These are phyloP conservation scores for Macropodus opercularis DNA, from an alignment of 2,797 vertebrate species.

Conservation along the genomic window DNA sequence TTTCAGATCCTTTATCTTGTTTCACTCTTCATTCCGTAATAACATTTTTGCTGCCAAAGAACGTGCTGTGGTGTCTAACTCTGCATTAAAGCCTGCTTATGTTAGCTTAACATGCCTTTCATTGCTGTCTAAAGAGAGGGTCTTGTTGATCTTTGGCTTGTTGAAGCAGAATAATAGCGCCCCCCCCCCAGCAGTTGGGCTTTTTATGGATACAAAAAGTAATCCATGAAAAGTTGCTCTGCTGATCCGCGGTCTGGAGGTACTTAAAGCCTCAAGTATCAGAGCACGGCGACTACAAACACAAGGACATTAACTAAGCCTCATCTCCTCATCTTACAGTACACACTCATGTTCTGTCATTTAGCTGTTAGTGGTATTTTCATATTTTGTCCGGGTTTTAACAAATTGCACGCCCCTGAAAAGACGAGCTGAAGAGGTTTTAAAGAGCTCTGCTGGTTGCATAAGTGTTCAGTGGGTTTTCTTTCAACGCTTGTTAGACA, in stretches of 20 bases:
- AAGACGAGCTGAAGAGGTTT: no score
- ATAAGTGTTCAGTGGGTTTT: slow-evolving; percentile 10
- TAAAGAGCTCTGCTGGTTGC: background rate
- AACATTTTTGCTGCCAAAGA: slow-evolving; percentile 49
- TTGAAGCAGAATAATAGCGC: slow-evolving; percentile 30
- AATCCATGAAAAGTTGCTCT: slow-evolving; percentile 37
- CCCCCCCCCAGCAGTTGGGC: background rate
- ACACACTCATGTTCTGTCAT: no score
- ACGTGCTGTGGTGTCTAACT: slow-evolving; percentile 31
- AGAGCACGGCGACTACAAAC: background rate
- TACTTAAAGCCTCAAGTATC: slow-evolving; percentile 39
- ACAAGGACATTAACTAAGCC: slow-evolving; percentile 11
- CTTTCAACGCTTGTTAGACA: slow-evolving; percentile 5
- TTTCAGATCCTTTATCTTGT: slow-evolving; percentile 23
- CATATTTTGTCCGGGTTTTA: no score
- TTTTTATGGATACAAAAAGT: slow-evolving; percentile 41
- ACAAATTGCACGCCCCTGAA: no score
- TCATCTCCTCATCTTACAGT: no score
- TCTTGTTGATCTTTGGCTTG: slow-evolving; percentile 31
- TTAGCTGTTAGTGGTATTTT: no score
- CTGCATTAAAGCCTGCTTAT: slow-evolving; percentile 30
- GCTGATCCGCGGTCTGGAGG: slow-evolving; percentile 45
- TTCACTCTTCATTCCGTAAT: slow-evolving; percentile 29
- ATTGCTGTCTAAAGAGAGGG: slow-evolving; percentile 31
- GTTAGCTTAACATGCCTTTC: slow-evolving; percentile 50